Evolutionary conservation across 2,888 invertebrate genomes (phyloP), one percentile per base, ranked within the genome.

Genomic region (Leptura quadrifasciata): DNA sequence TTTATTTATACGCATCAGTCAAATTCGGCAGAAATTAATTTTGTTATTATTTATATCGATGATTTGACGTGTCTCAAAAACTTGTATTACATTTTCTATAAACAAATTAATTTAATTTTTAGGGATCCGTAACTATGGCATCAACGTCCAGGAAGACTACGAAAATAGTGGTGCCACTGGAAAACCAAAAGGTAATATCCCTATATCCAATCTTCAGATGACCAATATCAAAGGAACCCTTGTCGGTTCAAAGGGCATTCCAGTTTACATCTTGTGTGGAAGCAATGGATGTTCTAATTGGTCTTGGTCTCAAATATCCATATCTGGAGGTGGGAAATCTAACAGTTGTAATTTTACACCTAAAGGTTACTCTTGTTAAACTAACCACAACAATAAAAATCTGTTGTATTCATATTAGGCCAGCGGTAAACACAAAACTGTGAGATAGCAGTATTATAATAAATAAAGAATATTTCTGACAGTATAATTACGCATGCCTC

Each of bases 71-170:
- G n/a, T n/a, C n/a, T n/a, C n/a, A n/a, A n/a, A n/a, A n/a, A n/a
- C 6, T 31, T 31, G 5, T 6, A 31, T 5, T 8, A 31, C 27
- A 31, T 31, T 31, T 2, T 6, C 6, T 6, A 6, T 5, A 31
- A 31, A 6, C 3, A 31, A 31, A 31, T 31, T 5, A 8, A 31
- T 31, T 5, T 0, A 47, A 78, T 60, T 60, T 60, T 9, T 57
- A 76, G 70, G 79, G n/a, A 76, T 80, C n/a, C 75, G 64, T 1
- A 71, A 79, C 9, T 82, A 75, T 63, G 82, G 80, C 21, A 77
- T 82, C 20, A 80, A 81, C 69, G 73, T 82, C 54, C 80, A 81
- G 67, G 79, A 82, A 68, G 81, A 82, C 57, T 82, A 82, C 52
- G 70, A 72, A 18, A 75, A 79, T 35, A 80, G 82, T 9, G 31